These are phyloP conservation scores for Hypotaenidia philippensis DNA, from an alignment of 2,797 vertebrate species.

Conservation along the genomic window DNA sequence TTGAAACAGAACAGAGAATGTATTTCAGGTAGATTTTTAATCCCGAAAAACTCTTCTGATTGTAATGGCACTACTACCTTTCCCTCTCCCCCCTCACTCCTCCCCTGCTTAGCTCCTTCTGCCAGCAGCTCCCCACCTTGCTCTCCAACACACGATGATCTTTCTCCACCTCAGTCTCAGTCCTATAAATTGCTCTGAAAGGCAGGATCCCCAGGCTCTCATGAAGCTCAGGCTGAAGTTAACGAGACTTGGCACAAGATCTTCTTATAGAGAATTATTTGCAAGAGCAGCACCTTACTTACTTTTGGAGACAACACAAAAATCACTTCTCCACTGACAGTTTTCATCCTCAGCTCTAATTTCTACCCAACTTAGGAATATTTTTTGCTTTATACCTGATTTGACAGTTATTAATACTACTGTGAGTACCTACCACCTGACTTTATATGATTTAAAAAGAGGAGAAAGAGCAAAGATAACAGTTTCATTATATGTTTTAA, in stretches of 20 bases:
- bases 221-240: constrained; percentile 33
- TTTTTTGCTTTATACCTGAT: constrained; percentile 13
- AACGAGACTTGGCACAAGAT: constrained; percentile 43
- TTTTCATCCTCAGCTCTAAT: neutral
- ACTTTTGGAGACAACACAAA: neutral
- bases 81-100: neutral
- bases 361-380: neutral
- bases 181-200: constrained; percentile 10
- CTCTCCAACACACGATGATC: neutral
- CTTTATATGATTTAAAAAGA: constrained; percentile 40
- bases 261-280: neutral
- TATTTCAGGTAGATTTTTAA: constrained; percentile 45
- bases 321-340: neutral
- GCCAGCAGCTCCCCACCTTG: constrained; percentile 11
- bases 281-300: constrained; percentile 30
- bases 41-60: constrained; percentile 6
- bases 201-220: constrained; percentile 30
- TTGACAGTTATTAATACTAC: constrained; percentile 54
- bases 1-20: neutral
- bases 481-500: constrained; percentile 64
- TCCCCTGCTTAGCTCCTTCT: neutral
- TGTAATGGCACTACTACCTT: neutral
- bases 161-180: neutral
- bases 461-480: constrained; percentile 61
- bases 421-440: constrained; percentile 25